Base-by-base conservation (phyloP, 2,113 vertebrate genomes). In the Phylloscopus trochiloides region DNA sequence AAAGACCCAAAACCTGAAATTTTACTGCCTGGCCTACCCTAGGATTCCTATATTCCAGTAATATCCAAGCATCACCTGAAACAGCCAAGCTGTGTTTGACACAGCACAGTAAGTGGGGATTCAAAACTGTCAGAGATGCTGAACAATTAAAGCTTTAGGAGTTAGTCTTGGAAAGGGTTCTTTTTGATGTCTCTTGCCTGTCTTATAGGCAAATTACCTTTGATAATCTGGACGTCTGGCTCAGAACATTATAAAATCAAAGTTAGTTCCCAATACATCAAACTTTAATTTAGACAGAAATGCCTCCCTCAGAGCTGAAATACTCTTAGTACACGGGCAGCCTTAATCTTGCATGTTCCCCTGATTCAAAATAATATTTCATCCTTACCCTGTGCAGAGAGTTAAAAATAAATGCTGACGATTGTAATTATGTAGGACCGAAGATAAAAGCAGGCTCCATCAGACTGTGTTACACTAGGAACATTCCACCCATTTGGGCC, bases 211-310 rank as follows among this genome's bases (percentile, higher is more conserved):
- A 90, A 91, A 87, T 76, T 90, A 85, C 54, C 92, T 96, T 96
- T 95, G 94, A 93, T 94, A 93, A 88, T 91, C 59, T 63, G 71
- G 87, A 90, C 0, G 74, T 72, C 70, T 87, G 83, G 59, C 91
- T 96, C 83, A 92, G 83, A 95, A 94, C 87, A 78, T 85, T 82
- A 86, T 45, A 52, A 96, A 96, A 97, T 95, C 94, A 94, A 96
- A 96, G 90, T 70, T 70, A 90, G 90, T 38, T 91, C 94, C 85
- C 94, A 91, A 28, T 43, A 66, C 90, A 97, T 88, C 94, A 95
- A 95, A 96, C 70, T 94, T 96, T 94, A 95, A 91, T 95, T 92
- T 79, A 79, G 71, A 91, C 67, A 95, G 90, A 96, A 96, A 82
- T 83, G 87, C 87, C 85, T 94, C 87, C 91, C 92, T 91, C 85